Conservation (phyloP, 2,888 invertebrate genomes). For the Unio pictorum region DNA sequence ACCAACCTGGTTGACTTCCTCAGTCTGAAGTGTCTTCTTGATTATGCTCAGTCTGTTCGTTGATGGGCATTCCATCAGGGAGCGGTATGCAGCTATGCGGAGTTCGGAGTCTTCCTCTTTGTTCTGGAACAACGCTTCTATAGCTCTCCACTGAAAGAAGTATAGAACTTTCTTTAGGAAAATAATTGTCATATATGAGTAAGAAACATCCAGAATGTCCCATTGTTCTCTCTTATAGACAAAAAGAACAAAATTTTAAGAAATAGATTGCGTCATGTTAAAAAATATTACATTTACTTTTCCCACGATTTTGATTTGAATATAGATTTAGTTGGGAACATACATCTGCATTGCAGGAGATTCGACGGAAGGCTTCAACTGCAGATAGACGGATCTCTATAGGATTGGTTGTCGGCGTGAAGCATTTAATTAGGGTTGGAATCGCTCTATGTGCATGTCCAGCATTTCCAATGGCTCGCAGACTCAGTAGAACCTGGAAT, state of each 20-base stretch:
- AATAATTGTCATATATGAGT: no score
- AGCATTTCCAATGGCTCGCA: conserved; percentile 91
- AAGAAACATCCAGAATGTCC: no score
- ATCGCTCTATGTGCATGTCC: conserved; percentile 77
- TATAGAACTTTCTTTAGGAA: background rate
- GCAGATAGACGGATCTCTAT: conserved; percentile 84
- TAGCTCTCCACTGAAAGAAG: conserved; percentile 48
- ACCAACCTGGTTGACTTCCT: conserved; percentile 82
- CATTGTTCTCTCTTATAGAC: no score
- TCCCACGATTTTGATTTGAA: background rate
- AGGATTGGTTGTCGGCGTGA: conserved; percentile 75
- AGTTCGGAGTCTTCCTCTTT: conserved; percentile 85
- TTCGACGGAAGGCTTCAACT: conserved; percentile 83
- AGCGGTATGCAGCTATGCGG: conserved; percentile 88
- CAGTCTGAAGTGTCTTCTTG: conserved; percentile 70
- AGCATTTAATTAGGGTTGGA: conserved; percentile 56
- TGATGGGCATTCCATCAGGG: conserved; percentile 91
- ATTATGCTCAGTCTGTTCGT: conserved; percentile 83
- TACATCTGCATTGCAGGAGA: conserved; percentile 77
- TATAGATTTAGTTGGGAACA: conserved; percentile 18
- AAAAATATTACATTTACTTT: background rate
- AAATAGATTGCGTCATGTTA: background rate
- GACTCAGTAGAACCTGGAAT: conserved; percentile 77
- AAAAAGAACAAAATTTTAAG: background rate
- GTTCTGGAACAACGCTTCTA: conserved; percentile 80